Evolutionary conservation across 1,140 invertebrate genomes (phyloP).

Genomic region (Anadara kagoshimensis): DNA sequence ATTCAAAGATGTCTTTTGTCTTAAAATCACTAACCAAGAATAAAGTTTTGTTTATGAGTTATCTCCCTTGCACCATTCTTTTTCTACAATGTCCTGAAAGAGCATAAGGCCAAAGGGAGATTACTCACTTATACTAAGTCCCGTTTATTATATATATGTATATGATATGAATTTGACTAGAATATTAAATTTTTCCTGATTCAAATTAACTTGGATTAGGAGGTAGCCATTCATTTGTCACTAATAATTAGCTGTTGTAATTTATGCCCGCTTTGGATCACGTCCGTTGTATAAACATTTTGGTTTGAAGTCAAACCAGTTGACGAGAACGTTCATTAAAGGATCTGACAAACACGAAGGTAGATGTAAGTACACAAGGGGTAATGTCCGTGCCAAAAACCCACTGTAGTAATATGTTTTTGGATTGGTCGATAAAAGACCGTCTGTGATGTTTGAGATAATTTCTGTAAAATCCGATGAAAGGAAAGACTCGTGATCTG

Average conservation of each 20-base stretch:
- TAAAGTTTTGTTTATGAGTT: no score
- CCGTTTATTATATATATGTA: no score
- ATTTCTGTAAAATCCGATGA: constrained; percentile 58
- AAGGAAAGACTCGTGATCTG: constrained; percentile 48
- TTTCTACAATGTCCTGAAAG: no score
- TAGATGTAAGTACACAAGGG: constrained; percentile 62
- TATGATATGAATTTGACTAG: no score
- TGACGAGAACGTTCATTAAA: constrained; percentile 47
- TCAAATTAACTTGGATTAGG: no score
- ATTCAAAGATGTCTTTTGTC: no score
- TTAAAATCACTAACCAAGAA: no score
- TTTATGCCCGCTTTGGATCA: neutral
- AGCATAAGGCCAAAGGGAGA: no score
- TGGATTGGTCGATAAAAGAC: constrained; percentile 51
- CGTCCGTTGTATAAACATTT: constrained; percentile 10
- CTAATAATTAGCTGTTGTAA: neutral
- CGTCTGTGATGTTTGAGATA: constrained; percentile 53
- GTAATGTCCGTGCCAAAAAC: constrained; percentile 56
- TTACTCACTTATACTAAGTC: no score
- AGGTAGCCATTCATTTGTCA: no score
- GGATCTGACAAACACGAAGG: constrained; percentile 48
- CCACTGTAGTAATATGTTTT: constrained; percentile 63
- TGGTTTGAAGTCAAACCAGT: constrained; percentile 61
- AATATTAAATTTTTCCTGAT: no score
- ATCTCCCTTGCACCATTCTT: no score